These are phyloP conservation scores for Halictus rubicundus DNA, from an alignment of 1,140 invertebrate species.

Conservation along the genomic window DNA sequence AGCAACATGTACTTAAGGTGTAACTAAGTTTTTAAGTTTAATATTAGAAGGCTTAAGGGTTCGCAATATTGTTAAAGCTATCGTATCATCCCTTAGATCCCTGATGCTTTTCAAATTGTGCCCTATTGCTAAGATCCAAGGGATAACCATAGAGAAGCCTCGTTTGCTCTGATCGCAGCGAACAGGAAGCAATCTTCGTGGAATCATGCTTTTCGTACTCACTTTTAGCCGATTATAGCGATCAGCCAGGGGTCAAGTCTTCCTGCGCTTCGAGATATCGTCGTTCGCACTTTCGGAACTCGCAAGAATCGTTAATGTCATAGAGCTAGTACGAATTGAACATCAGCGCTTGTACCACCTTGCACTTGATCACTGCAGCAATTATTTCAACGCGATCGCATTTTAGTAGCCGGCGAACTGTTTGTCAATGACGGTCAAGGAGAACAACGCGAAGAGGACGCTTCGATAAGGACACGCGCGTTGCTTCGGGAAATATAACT, in stretches of 20 bases:
- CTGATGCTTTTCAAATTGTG: too few relatives aligned
- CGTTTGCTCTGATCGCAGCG: too few relatives aligned
- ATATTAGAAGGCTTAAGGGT: too few relatives aligned
- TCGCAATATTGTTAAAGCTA: too few relatives aligned
- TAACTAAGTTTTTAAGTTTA: too few relatives aligned
- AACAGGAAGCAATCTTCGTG: neutral
- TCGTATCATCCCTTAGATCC: too few relatives aligned
- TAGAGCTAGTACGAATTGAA: neutral
- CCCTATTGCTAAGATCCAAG: too few relatives aligned
- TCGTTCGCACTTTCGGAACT: neutral
- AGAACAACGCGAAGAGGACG: neutral
- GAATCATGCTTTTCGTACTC: neutral
- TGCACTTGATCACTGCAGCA: neutral
- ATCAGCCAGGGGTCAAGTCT: neutral
- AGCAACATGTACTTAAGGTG: too few relatives aligned
- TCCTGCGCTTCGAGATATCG: neutral
- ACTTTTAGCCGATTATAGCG: neutral
- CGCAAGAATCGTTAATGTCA: neutral
- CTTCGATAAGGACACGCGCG: neutral
- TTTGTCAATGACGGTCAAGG: neutral
- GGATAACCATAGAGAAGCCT: too few relatives aligned
- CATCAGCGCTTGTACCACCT: neutral
- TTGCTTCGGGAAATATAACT: neutral
- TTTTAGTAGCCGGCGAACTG: neutral
- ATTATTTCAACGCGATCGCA: neutral